These are phyloP conservation scores for Papilio elwesi DNA, from an alignment of 2,888 invertebrate genomes.

Conservation along the genomic window DNA sequence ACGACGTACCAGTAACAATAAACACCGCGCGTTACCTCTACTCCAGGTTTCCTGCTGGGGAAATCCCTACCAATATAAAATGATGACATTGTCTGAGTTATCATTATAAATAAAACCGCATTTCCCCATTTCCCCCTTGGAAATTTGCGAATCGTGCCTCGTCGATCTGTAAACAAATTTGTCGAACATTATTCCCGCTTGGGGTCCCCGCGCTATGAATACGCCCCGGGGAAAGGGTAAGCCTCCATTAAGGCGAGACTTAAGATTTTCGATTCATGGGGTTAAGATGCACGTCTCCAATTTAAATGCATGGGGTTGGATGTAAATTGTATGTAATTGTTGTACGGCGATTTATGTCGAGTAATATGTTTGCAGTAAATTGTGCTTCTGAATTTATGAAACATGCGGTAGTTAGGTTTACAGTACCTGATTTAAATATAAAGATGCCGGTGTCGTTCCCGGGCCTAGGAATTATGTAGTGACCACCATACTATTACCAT, in stretches of 20 bases:
- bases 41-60: slow-evolving; percentile 29
- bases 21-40: too few relatives aligned
- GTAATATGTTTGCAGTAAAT: neutral
- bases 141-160: slow-evolving; percentile 53
- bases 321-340: slow-evolving; percentile 58
- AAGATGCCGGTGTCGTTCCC: too few relatives aligned
- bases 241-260: slow-evolving; percentile 61
- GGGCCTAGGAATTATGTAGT: too few relatives aligned
- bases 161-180: slow-evolving; percentile 81
- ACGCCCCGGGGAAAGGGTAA: slow-evolving; percentile 66
- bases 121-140: slow-evolving; percentile 49
- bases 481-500: too few relatives aligned
- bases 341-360: slow-evolving; percentile 47
- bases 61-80: slow-evolving; percentile 42
- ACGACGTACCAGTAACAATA: too few relatives aligned
- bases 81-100: slow-evolving; percentile 39
- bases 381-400: slow-evolving; percentile 2
- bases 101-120: slow-evolving; percentile 39
- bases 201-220: slow-evolving; percentile 67
- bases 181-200: slow-evolving; percentile 76
- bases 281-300: slow-evolving; percentile 59
- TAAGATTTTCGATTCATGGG: slow-evolving; percentile 78
- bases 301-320: slow-evolving; percentile 62
- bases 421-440: too few relatives aligned
- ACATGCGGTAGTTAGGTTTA: too few relatives aligned